Percentiles rank a stretch among this genome's conserved stretches.
phyloP scores from a whole-genome alignment of 2,888 invertebrate species.

The Artemia sp. region DNA sequence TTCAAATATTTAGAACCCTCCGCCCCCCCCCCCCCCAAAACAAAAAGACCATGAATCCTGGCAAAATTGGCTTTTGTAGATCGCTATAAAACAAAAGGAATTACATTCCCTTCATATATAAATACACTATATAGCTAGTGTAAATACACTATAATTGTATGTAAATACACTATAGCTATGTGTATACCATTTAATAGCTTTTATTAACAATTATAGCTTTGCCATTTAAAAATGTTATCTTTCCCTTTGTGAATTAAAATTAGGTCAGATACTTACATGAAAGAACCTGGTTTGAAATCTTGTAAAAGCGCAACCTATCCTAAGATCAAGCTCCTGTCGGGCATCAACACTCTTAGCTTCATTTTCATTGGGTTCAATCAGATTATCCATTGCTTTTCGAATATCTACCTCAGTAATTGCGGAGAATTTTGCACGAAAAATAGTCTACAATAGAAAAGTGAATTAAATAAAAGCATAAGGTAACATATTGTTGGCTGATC shows the following conservation, averaged over 20 bases:
- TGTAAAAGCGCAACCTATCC: constrained; percentile 97
- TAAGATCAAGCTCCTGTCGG: constrained; percentile 84
- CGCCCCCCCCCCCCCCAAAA: no score
- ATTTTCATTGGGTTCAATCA: constrained; percentile 80
- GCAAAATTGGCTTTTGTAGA: no score
- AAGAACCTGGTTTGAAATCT: constrained; percentile 96
- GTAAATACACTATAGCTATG: no score
- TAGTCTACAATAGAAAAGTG: constrained; percentile 35
- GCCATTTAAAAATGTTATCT: constrained; percentile 20
- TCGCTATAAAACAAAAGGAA: no score
- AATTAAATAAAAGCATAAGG: no score
- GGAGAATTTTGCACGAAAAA: constrained; percentile 83
- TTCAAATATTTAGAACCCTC: no score
- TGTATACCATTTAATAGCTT: constrained; percentile 17
- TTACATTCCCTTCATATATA: no score
- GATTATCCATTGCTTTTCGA: constrained; percentile 67
- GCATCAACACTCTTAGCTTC: constrained; percentile 91
- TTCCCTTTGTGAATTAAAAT: background rate
- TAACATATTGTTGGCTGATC: no score
- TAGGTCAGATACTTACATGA: constrained; percentile 42
- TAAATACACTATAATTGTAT: no score
- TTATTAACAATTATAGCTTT: background rate
- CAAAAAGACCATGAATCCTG: no score
- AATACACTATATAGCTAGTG: no score
- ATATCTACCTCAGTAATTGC: constrained; percentile 96